Percentiles rank a stretch among this genome's conserved stretches.
phyloP scores from a whole-genome alignment of 2,888 invertebrate genomes.

The Mesorhabditis spiculigera region DNA sequence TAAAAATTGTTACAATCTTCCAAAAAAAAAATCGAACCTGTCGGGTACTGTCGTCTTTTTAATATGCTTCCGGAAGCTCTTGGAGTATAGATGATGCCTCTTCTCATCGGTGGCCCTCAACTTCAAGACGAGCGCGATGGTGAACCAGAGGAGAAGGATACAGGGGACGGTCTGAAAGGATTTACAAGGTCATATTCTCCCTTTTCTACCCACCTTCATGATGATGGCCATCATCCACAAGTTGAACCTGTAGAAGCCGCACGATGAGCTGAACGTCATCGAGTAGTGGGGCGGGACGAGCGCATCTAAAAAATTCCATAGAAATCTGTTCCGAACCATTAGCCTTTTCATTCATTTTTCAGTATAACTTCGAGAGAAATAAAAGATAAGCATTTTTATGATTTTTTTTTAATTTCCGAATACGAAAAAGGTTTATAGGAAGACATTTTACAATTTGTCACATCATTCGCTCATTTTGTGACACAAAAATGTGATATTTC shows the following conservation, averaged over 20 bases:
- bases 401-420: background rate
- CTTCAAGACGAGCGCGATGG: slow-evolving; percentile 39
- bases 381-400: background rate
- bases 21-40: slow-evolving; percentile 8
- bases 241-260: slow-evolving; percentile 45
- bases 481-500: slow-evolving; percentile 17
- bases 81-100: slow-evolving; percentile 50
- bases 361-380: background rate
- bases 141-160: slow-evolving; percentile 44
- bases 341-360: too few relatives aligned
- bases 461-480: background rate
- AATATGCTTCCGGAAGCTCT: slow-evolving; percentile 45
- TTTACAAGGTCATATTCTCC: background rate
- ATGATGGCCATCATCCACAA: slow-evolving; percentile 45
- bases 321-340: background rate
- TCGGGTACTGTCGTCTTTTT: slow-evolving; percentile 42
- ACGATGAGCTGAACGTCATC: slow-evolving; percentile 28
- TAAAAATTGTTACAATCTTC: slow-evolving; percentile 18
- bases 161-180: slow-evolving; percentile 39
- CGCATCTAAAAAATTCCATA: background rate
- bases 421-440: background rate
- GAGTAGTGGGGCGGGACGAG: background rate
- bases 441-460: background rate
- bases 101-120: slow-evolving; percentile 44
- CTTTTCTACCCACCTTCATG: slow-evolving; percentile 28